Base-by-base conservation (phyloP, 2,797 vertebrate genomes). In the Muscicapa comitata region DNA sequence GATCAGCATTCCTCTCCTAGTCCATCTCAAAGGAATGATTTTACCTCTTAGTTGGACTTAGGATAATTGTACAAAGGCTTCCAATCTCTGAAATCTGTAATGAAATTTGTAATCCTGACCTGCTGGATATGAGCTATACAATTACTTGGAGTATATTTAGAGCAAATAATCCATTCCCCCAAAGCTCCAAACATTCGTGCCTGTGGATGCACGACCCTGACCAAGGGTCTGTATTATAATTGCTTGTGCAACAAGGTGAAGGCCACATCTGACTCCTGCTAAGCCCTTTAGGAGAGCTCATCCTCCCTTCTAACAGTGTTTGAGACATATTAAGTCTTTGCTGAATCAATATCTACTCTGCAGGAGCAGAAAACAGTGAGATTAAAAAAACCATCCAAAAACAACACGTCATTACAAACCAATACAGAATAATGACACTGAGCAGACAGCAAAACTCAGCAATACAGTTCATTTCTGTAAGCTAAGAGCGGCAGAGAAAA, bases 71-170 rank as follows among this genome's bases (percentile, higher is more conserved):
- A 97, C 95, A 98, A 98, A 98, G 97, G 94, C 98, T 98, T 97
- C 97, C 94, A 98, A 94, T 97, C 75, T 97, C 96, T 94, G 86
- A 97, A 98, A 98, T 98, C 96, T 93, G 57, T 98, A 98, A 98
- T 98, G 97, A 98, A 98, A 98, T 98, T 94, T 95, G 96, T 98
- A 99, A 99, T 98, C 97, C 97, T 86, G 97, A 97, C 97, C 97
- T 98, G 97, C 96, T 95, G 97, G 98, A 98, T 98, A 98, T 96
- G 98, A 98, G 96, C 96, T 96, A 54, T 97, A 98, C 97, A 98
- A 98, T 98, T 98, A 98, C 98, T 98, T 95, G 48, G 77, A 95
- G 66, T 96, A 93, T 97, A 96, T 96, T 95, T 94, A 95, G 78
- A 97, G 96, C 95, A 95, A 98, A 97, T 98, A 98, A 98, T 98